Base-by-base conservation (phyloP, 2,113 vertebrate species). In the Uropsilus gracilis region DNA sequence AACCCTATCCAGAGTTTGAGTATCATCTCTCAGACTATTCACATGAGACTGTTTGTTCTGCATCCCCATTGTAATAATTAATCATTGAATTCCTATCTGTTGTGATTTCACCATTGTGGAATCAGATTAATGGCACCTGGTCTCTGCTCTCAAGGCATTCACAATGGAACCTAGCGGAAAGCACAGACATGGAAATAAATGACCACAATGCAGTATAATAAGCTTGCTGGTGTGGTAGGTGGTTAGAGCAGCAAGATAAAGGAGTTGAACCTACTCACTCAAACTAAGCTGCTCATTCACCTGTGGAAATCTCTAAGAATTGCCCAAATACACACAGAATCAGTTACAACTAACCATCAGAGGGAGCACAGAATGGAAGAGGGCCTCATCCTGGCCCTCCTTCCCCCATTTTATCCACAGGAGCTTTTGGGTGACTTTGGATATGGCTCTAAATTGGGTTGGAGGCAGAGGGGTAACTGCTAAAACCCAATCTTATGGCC, bases 21-120 rank as follows among this genome's bases (percentile, higher is more conserved):
- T 73, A 59, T 68, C 9, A 9, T 8, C 30, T 76, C 39, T 20
- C 42, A 55, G 82, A 59, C 1, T 32, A 61, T 90, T 83, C 42
- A 37, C 75, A 72, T 64, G 32, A 69, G 7, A 94, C 13, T 85
- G 14, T 89, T 86, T 69, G 46, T 3, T 94, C 64, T 75, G 18
- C n/a, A 81, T 75, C 22, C 24, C 61, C 77, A 83, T 77, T 63
- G 37, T 7, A 80, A 2, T 61, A 72, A 32, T 68, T 71, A 81
- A 68, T 57, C 32, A 61, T 8, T 14, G 50, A 94, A 14, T 71
- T 17, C 8, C 53, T 91, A 11, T 39, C 39, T 46, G 1, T 73
- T 48, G 3, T 85, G 68, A 71, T 48, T 26, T 28, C 20, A 55
- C 53, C 22, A 55, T 84, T 80, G 4, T 11, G 7, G 37, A 92